Conservation (phyloP, 2,888 invertebrate species). For the Dryobotodes eremita region DNA sequence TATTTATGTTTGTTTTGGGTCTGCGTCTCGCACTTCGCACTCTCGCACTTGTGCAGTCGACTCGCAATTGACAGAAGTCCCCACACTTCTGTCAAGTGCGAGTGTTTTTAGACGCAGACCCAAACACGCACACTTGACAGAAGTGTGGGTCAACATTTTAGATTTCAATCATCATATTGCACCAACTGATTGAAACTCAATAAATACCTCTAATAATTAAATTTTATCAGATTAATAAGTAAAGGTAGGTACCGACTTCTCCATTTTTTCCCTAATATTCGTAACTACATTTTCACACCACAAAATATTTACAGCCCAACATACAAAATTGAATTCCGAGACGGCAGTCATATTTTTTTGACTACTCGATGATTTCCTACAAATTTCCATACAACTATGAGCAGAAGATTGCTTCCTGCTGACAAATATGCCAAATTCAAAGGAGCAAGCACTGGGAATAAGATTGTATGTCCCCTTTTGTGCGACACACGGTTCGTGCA, state of each 20-base stretch:
- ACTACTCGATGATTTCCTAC: constrained; percentile 41
- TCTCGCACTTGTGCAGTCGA: too few relatives aligned
- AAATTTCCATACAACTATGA: constrained; percentile 58
- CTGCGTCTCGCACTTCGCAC: not conserved
- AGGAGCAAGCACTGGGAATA: constrained; percentile 42
- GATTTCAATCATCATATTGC: not conserved
- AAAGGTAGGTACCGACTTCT: not conserved
- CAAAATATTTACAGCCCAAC: constrained; percentile 34
- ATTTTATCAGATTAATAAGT: not conserved
- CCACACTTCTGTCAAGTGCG: too few relatives aligned
- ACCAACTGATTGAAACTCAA: not conserved
- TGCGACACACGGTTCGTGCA: constrained; percentile 44
- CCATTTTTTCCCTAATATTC: not conserved
- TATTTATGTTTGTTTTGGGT: not conserved
- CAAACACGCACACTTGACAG: not conserved
- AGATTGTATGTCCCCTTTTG: constrained; percentile 45
- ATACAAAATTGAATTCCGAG: constrained; percentile 47
- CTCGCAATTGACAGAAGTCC: too few relatives aligned
- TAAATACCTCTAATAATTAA: not conserved
- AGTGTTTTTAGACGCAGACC: too few relatives aligned
- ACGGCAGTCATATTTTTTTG: constrained; percentile 30
- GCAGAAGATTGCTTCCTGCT: constrained; percentile 63
- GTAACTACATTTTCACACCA: constrained; percentile 12
- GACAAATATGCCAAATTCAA: constrained; percentile 63
- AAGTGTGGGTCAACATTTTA: not conserved